Evolutionary conservation across 2,797 vertebrate genomes (phyloP).

Genomic region (Poeciliopsis paucimaculata): DNA sequence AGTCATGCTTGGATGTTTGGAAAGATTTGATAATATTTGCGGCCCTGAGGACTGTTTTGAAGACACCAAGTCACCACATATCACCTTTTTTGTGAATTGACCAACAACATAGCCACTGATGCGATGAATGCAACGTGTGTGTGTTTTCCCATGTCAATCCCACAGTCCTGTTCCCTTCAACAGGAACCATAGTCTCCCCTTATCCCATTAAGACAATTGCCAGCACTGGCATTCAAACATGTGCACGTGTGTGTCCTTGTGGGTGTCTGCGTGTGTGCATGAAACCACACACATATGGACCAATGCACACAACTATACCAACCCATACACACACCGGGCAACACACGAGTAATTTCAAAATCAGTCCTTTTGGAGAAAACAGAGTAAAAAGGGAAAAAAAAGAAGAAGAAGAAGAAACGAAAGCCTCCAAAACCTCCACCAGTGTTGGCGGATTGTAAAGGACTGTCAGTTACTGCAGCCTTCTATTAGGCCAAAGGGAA

Average conservation of each 20-base stretch:
- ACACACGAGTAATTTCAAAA: conserved; percentile 71
- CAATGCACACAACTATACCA: conserved; percentile 57
- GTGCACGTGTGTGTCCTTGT: conserved; percentile 26
- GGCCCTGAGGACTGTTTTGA: conserved; percentile 22
- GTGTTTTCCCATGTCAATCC: conserved; percentile 79
- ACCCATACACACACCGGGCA: conserved; percentile 44
- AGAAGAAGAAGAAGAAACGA: conserved; percentile 49
- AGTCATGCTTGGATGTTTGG: conserved; percentile 1
- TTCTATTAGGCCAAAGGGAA: conserved; percentile 83
- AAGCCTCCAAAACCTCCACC: conserved; percentile 64
- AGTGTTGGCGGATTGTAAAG: conserved; percentile 84
- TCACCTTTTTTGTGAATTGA: conserved; percentile 49
- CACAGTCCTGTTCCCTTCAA: conserved; percentile 74
- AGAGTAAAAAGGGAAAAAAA: conserved; percentile 28
- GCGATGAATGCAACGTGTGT: conserved; percentile 54
- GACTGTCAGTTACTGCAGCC: conserved; percentile 82
- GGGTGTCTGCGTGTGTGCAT: neutral
- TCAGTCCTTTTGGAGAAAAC: conserved; percentile 62
- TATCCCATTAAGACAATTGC: conserved; percentile 79
- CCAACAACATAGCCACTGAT: conserved; percentile 38
- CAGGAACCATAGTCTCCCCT: conserved; percentile 76
- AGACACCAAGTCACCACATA: conserved; percentile 39
- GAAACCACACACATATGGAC: conserved; percentile 25
- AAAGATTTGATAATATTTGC: conserved; percentile 17
- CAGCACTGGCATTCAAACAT: conserved; percentile 69